Evolutionary conservation across 2,888 invertebrate genomes (phyloP).

Genomic region (Papilio gigon): DNA sequence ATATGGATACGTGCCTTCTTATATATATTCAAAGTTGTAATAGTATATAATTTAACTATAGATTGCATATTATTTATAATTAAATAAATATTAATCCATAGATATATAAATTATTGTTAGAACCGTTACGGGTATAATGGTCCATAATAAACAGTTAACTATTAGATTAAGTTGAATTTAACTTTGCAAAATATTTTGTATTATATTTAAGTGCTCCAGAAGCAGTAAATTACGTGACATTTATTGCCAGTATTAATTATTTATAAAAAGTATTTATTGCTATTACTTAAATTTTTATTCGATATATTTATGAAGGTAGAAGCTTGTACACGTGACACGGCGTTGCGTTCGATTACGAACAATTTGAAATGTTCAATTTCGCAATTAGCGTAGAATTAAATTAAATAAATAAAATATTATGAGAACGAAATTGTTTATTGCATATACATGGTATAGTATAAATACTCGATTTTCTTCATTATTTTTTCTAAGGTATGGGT

Average conservation of each 20-base stretch:
- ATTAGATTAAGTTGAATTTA: neutral
- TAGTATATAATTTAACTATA: too few relatives aligned
- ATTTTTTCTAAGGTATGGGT: conserved; percentile 23
- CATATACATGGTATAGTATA: conserved; percentile 15
- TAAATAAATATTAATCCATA: neutral
- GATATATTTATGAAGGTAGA: neutral
- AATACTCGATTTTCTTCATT: neutral
- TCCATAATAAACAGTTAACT: neutral
- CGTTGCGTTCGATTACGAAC: neutral
- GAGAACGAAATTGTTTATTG: neutral
- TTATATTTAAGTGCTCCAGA: neutral
- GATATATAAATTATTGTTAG: neutral
- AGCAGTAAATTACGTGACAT: neutral
- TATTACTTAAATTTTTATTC: neutral
- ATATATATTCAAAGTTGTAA: too few relatives aligned
- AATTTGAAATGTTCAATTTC: neutral
- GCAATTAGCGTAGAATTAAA: neutral
- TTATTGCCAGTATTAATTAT: conserved; percentile 25
- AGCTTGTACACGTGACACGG: neutral
- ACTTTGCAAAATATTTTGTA: neutral
- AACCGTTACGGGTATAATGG: neutral
- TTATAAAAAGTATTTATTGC: conserved; percentile 3
- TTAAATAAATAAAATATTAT: neutral
- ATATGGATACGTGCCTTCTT: neutral
- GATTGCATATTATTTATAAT: neutral